Base-by-base conservation (phyloP, 1,140 invertebrate species). In the Antheraea mylitta region DNA sequence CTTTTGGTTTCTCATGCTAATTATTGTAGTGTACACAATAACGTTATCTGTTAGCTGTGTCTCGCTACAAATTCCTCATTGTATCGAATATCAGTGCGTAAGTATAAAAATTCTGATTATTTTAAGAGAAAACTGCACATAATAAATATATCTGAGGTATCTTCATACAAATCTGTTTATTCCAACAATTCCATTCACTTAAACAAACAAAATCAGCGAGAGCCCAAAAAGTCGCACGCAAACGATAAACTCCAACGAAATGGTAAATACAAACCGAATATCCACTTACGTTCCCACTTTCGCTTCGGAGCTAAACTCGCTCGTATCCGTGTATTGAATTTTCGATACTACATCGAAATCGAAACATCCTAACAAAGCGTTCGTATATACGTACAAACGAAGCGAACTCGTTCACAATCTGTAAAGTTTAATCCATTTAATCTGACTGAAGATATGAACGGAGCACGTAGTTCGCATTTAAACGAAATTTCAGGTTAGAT, bases 351-450 rank as follows among this genome's bases (percentile, higher is more conserved):
- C 45, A 53, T 53, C 45, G 45, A 53, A 53, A 53, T 53, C 45
- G 16, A 53, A 53, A 53, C 45, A 53, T 16, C 16, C 45, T 53
- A 6, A 53, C 45, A 53, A 53, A 16, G 45, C 13, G 45, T 53
- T 53, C 9, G 11, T 53, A 53, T 53, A n/a, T 53, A 53, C 45
- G 11, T 53, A 53, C 45, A 53, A 53, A 13, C 11, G 45, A 53
- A 53, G 13, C 11, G 45, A 53, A 53, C 45, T 16, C 10, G 45
- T 53, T 53, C 45, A 53, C 45, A 64, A 69, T 64, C 64, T 64
- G 18, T 63, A 63, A 66, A 71, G 18, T 71, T 67, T 71, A 63
- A 71, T 71, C 69, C 18, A 19, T 67, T 66, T 60, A 58, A 71
- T 71, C 69, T 67, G 36, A 61, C 8, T 62, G 19, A 53, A 53